phyloP scores from a whole-genome alignment of 2,797 vertebrate species.

The Coregonus ussuriensis region DNA sequence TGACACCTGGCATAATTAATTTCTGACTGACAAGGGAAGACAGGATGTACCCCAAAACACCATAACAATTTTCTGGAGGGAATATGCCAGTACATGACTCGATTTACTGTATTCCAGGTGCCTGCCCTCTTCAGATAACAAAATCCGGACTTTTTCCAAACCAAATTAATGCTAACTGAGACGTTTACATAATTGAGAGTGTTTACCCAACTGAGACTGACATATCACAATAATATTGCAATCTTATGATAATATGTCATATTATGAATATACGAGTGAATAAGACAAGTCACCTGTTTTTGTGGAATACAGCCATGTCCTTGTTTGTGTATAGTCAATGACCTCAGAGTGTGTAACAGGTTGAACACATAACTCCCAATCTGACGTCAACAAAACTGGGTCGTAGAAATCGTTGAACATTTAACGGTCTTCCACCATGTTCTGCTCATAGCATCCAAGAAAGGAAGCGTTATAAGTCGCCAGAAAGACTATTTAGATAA shows the following conservation, averaged over 20 bases:
- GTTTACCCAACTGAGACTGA: neutral
- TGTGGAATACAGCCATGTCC: conserved; percentile 57
- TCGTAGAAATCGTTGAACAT: conserved; percentile 15
- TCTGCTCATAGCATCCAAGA: neutral
- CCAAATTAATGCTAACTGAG: too few relatives aligned
- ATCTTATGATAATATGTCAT: neutral
- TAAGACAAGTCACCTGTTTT: conserved; percentile 54
- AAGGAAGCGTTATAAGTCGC: neutral
- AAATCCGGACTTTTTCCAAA: too few relatives aligned
- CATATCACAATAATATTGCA: neutral
- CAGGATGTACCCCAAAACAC: neutral
- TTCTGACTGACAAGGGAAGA: neutral
- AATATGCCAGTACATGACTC: neutral
- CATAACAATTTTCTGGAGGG: neutral
- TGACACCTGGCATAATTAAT: neutral
- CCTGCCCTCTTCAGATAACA: too few relatives aligned
- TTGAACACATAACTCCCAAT: conserved; percentile 38
- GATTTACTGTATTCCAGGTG: neutral
- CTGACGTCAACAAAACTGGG: conserved; percentile 26
- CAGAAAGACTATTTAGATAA: neutral
- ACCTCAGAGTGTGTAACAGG: conserved; percentile 19
- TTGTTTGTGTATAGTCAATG: conserved; percentile 27
- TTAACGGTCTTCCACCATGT: conserved; percentile 44
- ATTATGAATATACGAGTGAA: neutral
- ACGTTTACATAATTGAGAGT: neutral